A percentile compares a stretch with the other conserved stretches of the same genome.
phyloP scores from a whole-genome alignment of 1,140 invertebrate genomes.

The Belonocnema kinseyi region DNA sequence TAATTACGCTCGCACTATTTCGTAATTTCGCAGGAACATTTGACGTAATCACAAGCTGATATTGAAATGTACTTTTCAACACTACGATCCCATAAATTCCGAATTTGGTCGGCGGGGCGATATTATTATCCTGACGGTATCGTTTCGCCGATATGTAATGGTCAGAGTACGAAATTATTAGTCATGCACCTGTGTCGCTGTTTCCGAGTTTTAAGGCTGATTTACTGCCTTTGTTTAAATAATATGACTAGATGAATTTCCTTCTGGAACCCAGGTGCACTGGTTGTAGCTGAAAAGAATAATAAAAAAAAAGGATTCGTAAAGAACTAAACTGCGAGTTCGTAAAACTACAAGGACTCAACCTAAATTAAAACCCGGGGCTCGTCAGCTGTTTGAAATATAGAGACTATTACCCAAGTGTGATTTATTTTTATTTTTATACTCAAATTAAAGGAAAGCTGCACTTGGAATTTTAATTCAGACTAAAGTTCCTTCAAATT shows the following conservation, averaged over 20 bases:
- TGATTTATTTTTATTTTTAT: slow-evolving; percentile 24
- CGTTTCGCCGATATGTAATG: slow-evolving; percentile 23
- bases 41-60: slow-evolving; percentile 20
- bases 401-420: not conserved
- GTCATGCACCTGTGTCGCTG: slow-evolving; percentile 25
- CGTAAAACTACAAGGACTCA: slow-evolving; percentile 15
- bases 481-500: not conserved
- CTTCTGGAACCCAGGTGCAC: slow-evolving; percentile 1
- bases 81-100: slow-evolving; percentile 19
- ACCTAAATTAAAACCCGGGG: slow-evolving; percentile 21
- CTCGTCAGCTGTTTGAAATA: slow-evolving; percentile 5
- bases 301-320: not conserved
- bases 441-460: slow-evolving; percentile 18
- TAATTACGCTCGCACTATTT: not conserved
- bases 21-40: slow-evolving; percentile 21
- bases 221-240: slow-evolving; percentile 28
- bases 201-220: slow-evolving; percentile 20
- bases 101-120: slow-evolving; percentile 6
- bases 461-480: not conserved
- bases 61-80: not conserved
- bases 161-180: slow-evolving; percentile 24
- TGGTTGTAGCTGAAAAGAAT: slow-evolving; percentile 18
- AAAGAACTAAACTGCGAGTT: slow-evolving; percentile 18
- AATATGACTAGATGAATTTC: slow-evolving; percentile 22
- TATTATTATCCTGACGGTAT: slow-evolving; percentile 24